Evolutionary conservation across 2,888 invertebrate genomes (phyloP), one percentile per base, ranked within the genome.

Genomic region (Apodemia zela): DNA sequence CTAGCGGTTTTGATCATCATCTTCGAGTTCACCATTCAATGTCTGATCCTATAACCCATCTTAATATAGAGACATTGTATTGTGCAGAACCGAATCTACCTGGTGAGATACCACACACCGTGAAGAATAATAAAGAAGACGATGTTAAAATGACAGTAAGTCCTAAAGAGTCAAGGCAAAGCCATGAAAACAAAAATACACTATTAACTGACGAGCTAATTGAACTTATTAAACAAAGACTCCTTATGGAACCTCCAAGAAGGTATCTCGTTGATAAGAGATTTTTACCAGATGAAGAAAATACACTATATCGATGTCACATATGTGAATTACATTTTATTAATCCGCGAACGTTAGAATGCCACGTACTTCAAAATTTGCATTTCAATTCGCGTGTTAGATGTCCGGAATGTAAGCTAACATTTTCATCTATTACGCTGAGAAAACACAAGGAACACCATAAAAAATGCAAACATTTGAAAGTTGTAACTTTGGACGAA

Each of bases 21-120:
- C 29, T 61, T 0, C 45, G 45, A 6, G 3, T 63, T 0, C 72
- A 73, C 42, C 71, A 71, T 33, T 13, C 63, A 29, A 18, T 17
- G 15, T 35, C 54, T 7, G 18, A 57, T 17, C 42, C 63, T 13
- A 49, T 63, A 15, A 17, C n/a, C 8, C 21, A 47, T 35, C 45
- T 63, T 13, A 59, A 59, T 15, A 59, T 63, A 49, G 59, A 63
- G 21, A 45, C 35, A 15, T 45, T 62, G 42, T 25, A 58, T 42
- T 33, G 45, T 15, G 33, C 17, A 15, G 21, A 29, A 18, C 45
- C 45, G 13, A 38, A 18, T 13, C 25, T 45, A 58, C 25, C 45
- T 4, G 57, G 42, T 38, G 21, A 45, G n/a, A 45, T 38, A 38
- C 3, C 45, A n/a, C 38, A 11, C 13, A 38, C 38, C 13, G 3